Evolutionary conservation across 2,888 invertebrate species (phyloP), one percentile per base, ranked within the genome.

Genomic region (Lacanobia oleracea): DNA sequence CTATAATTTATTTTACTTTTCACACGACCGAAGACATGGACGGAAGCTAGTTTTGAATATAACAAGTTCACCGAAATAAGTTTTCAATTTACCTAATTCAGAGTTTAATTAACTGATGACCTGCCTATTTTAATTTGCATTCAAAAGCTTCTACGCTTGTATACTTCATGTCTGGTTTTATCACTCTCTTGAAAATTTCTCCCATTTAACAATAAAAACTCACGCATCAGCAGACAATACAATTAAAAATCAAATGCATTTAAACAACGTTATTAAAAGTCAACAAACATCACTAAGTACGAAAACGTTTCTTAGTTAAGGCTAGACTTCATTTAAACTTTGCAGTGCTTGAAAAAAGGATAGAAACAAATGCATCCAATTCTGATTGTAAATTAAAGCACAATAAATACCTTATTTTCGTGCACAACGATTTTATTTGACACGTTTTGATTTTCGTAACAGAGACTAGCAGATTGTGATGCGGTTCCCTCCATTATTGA

Each of bases 241-340:
- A 48, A 69, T 56, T 56, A n/a, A 61, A 57, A 64, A 65, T 57
- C 67, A 57, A 72, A 72, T 73, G 66, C 69, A 70, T 73, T 78
- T 78, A 78, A 78, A 78, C n/a, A 50, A 48, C 79, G 10, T 45
- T 54, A 62, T 75, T 71, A 57, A 63, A 67, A 60, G 48, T 40
- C 33, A 67, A 64, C 9, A 65, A 27, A 62, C 33, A 23, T 54
- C 37, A 23, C 18, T 23, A 27, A 40, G 54, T 21, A 45, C 21
- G 12, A 54, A 68, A 63, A 65, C 21, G 10, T 50, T 48, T 51
- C 21, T 66, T 56, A 33, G 48, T 61, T 63, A 21, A 7, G 12
- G 27, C 40, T 27, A 61, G 77, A 77, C 56, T 48, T 9, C 57
- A 12, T 66, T 66, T 57, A n/a, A 53, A 48, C 14, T 64, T 50